These are phyloP conservation scores for Drosophila insularis DNA, from an alignment of 1,140 invertebrate genomes.

Conservation along the genomic window DNA sequence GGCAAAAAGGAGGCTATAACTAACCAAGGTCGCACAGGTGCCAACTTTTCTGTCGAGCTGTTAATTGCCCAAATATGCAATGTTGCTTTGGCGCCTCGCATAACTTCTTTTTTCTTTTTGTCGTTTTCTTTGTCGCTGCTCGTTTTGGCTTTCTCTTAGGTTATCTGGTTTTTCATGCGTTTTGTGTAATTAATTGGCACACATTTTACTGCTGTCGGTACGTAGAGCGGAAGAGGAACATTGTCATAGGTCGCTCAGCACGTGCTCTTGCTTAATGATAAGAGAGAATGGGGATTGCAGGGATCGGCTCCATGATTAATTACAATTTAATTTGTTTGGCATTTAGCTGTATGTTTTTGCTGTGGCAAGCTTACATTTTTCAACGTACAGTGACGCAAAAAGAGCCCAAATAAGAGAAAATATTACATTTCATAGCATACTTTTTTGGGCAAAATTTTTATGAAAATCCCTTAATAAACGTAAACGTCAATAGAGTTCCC, in stretches of 20 bases:
- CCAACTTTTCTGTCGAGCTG: constrained; percentile 31
- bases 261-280: constrained; percentile 36
- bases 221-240: constrained; percentile 4
- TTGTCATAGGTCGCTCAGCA: constrained; percentile 71
- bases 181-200: constrained; percentile 74
- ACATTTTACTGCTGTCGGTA: constrained; percentile 58
- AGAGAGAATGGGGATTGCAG: not conserved
- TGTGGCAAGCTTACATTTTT: not conserved
- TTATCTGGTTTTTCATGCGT: constrained; percentile 71
- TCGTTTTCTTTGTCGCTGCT: not conserved
- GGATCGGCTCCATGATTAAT: constrained; percentile 70
- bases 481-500: too few relatives aligned
- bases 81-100: constrained; percentile 18
- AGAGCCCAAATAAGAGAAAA: too few relatives aligned
- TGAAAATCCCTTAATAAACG: too few relatives aligned
- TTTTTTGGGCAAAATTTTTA: not conserved
- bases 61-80: constrained; percentile 50
- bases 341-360: constrained; percentile 38
- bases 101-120: constrained; percentile 6
- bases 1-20: constrained; percentile 33
- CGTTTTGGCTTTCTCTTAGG: constrained; percentile 31
- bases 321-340: constrained; percentile 78
- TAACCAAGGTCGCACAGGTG: constrained; percentile 35
- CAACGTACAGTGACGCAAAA: not conserved
- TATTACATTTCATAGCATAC: not conserved